Base-by-base conservation (phyloP, 2,888 invertebrate genomes). In the Ectemnius lituratus region DNA sequence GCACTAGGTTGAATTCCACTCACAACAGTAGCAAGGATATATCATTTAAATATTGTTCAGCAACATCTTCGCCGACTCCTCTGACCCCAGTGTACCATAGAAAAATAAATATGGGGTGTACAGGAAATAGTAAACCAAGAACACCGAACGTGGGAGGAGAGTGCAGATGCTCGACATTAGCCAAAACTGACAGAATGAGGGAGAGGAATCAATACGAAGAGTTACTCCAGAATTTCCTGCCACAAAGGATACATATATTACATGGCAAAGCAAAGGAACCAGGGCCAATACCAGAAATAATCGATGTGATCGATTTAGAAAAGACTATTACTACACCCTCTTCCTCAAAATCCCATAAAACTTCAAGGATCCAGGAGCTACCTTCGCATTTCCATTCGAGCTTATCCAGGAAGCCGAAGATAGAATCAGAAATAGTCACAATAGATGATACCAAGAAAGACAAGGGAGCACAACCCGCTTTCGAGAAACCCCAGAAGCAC, bases 241-340 rank as follows among this genome's bases (percentile, higher is more conserved):
- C 86, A 0, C 78, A 63, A 16, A 79, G 82, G 57, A 76, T 82
- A 52, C 81, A 86, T 2, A 61, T 83, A 20, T 18, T 84, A 5
- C 76, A 70, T 2, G 72, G 70, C 18, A 84, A 80, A 62, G 52
- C 65, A 4, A 68, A 79, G 8, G 73, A 65, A 5, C 68, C 73
- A 5, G 61, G 67, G 20, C 52, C 74, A 2, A 23, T 56, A 1
- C 71, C 73, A 13, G 70, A 80, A 47, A 46, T 69, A 0, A 62
- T 86, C 4, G 88, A 89, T 62, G 73, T 89, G 1, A 84, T 89
- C 27, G 86, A 88, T 57, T 62, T 88, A 18, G 88, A 89, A 8
- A 85, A 86, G 59, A 66, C 74, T 37, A 79, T 78, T 2, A 73
- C 73, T 6, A 56, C 67, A 47, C 58, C 56, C 5, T 66, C 62